phyloP scores from a whole-genome alignment of 2,113 vertebrate species.

The Phalacrocorax brasilianus region DNA sequence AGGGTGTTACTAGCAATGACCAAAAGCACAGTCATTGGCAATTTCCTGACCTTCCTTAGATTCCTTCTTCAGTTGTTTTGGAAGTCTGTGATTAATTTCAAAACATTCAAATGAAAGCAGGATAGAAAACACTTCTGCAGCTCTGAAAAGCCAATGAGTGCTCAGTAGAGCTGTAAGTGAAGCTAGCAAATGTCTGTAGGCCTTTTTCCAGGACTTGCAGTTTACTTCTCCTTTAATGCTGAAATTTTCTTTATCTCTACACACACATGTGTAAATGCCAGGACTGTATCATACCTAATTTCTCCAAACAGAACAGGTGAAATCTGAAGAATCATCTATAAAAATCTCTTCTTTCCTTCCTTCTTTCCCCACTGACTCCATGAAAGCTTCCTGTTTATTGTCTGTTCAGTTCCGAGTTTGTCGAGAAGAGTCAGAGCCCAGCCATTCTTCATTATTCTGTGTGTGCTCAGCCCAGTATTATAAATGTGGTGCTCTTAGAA shows the following conservation, averaged over 20 bases:
- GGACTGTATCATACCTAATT: not conserved
- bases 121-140: not conserved
- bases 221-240: not conserved
- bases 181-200: not conserved
- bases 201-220: not conserved
- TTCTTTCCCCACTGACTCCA: not conserved
- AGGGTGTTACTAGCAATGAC: not conserved
- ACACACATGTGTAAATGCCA: not conserved
- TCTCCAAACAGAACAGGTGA: not conserved
- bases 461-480: not conserved
- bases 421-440: not conserved
- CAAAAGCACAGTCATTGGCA: not conserved
- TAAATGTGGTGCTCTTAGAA: not conserved
- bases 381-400: not conserved
- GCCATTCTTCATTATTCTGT: not conserved
- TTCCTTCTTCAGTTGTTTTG: not conserved
- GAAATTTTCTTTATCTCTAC: not conserved
- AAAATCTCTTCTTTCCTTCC: not conserved
- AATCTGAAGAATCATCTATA: not conserved
- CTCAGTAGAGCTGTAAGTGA: not conserved
- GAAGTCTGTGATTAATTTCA: not conserved
- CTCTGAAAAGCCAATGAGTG: not conserved
- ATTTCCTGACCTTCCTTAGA: not conserved
- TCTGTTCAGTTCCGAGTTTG: not conserved
- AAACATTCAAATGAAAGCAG: not conserved